phyloP scores from a whole-genome alignment of 2,888 invertebrate species.

The Smittia sp. region DNA sequence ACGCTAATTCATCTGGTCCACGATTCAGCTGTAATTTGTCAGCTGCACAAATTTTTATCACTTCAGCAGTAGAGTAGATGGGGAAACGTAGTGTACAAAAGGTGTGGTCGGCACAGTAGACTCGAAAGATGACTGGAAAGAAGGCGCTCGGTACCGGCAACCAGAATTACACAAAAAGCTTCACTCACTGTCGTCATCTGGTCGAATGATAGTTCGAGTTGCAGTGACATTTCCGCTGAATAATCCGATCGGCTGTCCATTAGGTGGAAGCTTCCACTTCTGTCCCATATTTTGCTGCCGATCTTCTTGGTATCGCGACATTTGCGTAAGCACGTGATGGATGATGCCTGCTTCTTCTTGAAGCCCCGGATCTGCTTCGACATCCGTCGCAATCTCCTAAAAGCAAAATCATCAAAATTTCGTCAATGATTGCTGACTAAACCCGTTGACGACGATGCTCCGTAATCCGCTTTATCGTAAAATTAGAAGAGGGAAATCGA shows the following conservation, averaged over 20 bases:
- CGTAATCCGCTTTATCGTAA: neutral
- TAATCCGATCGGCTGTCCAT: conserved; percentile 66
- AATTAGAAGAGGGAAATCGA: neutral
- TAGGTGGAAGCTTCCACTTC: conserved; percentile 68
- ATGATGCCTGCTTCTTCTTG: conserved; percentile 68
- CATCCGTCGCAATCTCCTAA: conserved; percentile 66
- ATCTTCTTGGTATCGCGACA: conserved; percentile 62
- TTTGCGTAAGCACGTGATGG: conserved; percentile 64
- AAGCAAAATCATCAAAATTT: conserved; percentile 22
- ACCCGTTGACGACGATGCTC: neutral
- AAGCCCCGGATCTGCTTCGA: conserved; percentile 65
- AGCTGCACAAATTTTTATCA: conserved; percentile 68
- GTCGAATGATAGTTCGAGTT: conserved; percentile 60
- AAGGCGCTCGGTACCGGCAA: neutral
- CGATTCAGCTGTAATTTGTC: conserved; percentile 69
- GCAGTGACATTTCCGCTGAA: conserved; percentile 60
- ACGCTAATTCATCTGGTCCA: conserved; percentile 62
- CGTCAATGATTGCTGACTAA: neutral
- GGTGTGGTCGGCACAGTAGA: conserved; percentile 78
- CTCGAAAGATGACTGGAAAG: conserved; percentile 69
- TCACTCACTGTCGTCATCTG: conserved; percentile 65
- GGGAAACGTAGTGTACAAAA: conserved; percentile 74
- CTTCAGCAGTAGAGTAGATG: conserved; percentile 67
- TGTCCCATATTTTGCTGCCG: conserved; percentile 60
- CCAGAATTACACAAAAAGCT: conserved; percentile 1